Percentiles rank a stretch among this genome's conserved stretches.
Conservation (phyloP, 2,113 vertebrate species). For the Gnathochromis pfefferi region DNA sequence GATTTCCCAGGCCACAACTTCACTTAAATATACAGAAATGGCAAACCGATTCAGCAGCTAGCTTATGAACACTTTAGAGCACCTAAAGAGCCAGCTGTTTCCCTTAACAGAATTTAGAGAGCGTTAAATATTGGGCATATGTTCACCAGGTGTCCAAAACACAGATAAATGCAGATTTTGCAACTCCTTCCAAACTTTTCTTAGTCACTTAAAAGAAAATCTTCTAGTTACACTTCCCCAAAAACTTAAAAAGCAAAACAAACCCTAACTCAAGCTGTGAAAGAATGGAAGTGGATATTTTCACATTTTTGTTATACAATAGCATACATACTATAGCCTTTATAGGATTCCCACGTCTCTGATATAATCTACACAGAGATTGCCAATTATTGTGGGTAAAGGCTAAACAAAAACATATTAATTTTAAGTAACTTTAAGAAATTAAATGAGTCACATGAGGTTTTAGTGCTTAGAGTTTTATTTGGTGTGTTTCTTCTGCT, state of each 20-base stretch:
- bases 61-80: background rate
- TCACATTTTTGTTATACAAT: background rate
- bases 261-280: background rate
- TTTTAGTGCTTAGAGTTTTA: background rate
- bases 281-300: background rate
- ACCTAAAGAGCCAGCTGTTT: background rate
- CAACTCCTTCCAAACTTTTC: background rate
- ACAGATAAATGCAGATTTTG: background rate
- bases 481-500: background rate
- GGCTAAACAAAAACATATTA: background rate
- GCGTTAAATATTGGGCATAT: background rate
- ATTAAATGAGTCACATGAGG: background rate
- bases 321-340: background rate
- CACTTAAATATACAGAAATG: background rate
- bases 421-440: background rate
- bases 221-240: background rate
- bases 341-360: background rate
- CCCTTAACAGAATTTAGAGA: background rate
- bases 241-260: background rate
- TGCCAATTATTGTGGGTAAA: background rate
- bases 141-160: background rate
- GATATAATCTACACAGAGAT: background rate
- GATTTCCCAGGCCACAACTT: background rate
- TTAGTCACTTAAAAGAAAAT: background rate
- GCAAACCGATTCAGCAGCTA: background rate